phyloP scores from a whole-genome alignment of 2,888 invertebrate genomes.

The Eristalis arbustorum region DNA sequence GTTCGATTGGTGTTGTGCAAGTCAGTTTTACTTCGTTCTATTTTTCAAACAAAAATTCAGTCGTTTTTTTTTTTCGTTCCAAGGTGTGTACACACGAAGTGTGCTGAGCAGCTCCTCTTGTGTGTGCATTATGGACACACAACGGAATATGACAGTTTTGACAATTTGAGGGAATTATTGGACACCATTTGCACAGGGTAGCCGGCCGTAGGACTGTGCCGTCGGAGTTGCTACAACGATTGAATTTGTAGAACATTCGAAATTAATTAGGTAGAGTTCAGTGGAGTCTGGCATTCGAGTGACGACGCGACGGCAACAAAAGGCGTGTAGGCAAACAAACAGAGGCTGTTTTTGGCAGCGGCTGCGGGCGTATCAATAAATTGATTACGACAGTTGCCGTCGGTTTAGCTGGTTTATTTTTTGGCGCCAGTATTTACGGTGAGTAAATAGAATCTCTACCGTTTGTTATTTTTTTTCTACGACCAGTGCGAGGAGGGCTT shows the following conservation, averaged over 20 bases:
- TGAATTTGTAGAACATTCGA: constrained; percentile 66
- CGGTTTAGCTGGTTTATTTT: constrained; percentile 35
- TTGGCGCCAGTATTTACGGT: constrained; percentile 61
- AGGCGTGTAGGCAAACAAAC: constrained; percentile 56
- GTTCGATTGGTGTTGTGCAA: constrained; percentile 53
- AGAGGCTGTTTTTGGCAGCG: constrained; percentile 1
- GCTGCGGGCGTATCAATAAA: constrained; percentile 36
- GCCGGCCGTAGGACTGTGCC: background rate
- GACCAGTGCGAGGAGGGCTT: background rate
- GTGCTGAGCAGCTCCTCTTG: constrained; percentile 25
- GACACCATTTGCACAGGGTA: constrained; percentile 32
- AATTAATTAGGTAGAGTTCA: constrained; percentile 60
- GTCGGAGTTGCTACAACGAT: constrained; percentile 24
- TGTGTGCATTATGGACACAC: constrained; percentile 39
- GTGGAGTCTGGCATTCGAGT: constrained; percentile 21
- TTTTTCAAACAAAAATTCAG: background rate
- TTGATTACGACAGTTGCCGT: constrained; percentile 56
- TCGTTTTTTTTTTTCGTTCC: background rate
- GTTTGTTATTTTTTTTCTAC: background rate
- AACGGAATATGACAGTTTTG: constrained; percentile 67
- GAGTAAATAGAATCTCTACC: constrained; percentile 4
- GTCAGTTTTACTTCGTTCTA: background rate
- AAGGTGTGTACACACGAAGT: constrained; percentile 50
- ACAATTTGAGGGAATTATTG: constrained; percentile 63
- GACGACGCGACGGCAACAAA: constrained; percentile 27